Conservation (phyloP, 2,113 vertebrate species). For the Anolis sagrei region DNA sequence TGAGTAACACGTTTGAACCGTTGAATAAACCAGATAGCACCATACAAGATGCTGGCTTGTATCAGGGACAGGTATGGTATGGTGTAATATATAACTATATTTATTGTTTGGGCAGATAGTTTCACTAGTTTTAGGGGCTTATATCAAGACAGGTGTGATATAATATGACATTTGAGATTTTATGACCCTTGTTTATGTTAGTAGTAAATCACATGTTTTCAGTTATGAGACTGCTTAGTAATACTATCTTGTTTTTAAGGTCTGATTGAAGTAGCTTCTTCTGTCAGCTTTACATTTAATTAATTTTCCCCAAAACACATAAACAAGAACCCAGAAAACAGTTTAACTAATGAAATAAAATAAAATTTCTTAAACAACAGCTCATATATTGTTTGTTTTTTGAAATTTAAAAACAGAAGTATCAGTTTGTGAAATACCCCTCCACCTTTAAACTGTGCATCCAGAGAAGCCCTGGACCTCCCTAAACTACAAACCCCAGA, state of each 20-base stretch:
- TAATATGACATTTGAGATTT: too few species aligned
- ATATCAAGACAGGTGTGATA: too few species aligned
- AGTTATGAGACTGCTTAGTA: not conserved
- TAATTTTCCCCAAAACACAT: not conserved
- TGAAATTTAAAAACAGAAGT: not conserved
- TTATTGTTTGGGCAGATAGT: not conserved
- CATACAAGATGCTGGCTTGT: slow-evolving; percentile 97
- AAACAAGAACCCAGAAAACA: not conserved
- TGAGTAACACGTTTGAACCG: slow-evolving; percentile 99
- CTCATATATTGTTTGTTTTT: not conserved
- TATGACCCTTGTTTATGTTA: too few species aligned
- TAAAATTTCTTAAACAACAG: not conserved
- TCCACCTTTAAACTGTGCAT: too few species aligned
- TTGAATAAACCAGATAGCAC: slow-evolving; percentile 98
- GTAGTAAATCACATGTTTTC: too few species aligned
- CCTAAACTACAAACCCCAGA: too few species aligned
- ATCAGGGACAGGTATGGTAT: slow-evolving; percentile 94
- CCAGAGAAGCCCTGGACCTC: too few species aligned
- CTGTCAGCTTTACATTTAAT: not conserved
- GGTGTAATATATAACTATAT: slow-evolving; percentile 33
- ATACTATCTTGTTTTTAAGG: slow-evolving; percentile 5
- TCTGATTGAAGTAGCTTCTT: not conserved
- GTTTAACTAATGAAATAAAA: not conserved
- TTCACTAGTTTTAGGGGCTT: too few species aligned
- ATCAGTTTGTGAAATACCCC: too few species aligned